Evolutionary conservation across 2,888 invertebrate species (phyloP).

Genomic region (Polietes domitor): DNA sequence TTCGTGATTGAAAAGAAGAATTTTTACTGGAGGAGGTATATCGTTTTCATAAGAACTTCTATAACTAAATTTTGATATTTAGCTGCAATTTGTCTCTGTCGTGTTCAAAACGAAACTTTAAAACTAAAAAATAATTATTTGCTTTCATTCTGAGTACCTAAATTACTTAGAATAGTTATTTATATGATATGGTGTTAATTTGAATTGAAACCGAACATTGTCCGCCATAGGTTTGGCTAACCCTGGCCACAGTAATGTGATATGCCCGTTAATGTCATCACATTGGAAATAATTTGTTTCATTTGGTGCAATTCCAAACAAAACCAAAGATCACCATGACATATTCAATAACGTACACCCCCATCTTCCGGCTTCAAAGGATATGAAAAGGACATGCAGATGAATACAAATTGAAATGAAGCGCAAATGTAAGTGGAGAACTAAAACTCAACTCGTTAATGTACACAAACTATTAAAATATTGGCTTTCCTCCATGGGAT

Average conservation of each 20-base stretch:
- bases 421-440: background rate
- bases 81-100: no score
- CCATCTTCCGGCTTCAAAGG: background rate
- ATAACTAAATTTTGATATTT: no score
- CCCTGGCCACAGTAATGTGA: background rate
- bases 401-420: slow-evolving; percentile 6
- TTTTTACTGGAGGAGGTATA: no score
- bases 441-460: slow-evolving; percentile 27
- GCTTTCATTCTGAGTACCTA: no score
- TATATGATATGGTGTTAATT: no score
- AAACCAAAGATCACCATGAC: background rate
- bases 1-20: no score
- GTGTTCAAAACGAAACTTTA: no score
- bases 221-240: no score
- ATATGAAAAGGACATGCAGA: slow-evolving; percentile 14
- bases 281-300: background rate
- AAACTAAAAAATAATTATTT: no score
- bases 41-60: no score
- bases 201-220: no score
- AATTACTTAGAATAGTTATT: no score
- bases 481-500: slow-evolving; percentile 3
- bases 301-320: background rate
- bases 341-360: background rate
- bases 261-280: background rate
- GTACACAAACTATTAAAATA: slow-evolving; percentile 30